These are phyloP conservation scores for Nowickia ferox DNA, from an alignment of 2,888 invertebrate species.

Conservation along the genomic window DNA sequence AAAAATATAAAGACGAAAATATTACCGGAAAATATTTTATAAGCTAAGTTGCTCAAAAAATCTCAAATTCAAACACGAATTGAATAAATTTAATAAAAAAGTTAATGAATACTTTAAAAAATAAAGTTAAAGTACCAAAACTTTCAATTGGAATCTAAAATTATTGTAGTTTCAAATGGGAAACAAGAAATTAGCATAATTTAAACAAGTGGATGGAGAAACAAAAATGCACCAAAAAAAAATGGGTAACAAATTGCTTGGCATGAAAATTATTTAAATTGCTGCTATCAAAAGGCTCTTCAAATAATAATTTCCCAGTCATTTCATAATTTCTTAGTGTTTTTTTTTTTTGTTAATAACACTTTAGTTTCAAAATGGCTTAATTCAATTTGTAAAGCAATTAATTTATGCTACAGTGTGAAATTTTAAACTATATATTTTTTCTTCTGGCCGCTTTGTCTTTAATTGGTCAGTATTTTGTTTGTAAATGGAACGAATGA, in stretches of 20 bases:
- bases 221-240: not conserved
- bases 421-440: not conserved
- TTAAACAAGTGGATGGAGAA: slow-evolving; percentile 5
- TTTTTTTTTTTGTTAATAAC: not conserved
- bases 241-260: slow-evolving; percentile 33
- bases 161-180: not conserved
- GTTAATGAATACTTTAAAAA: slow-evolving; percentile 10
- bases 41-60: too few species aligned
- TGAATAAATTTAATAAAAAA: slow-evolving; percentile 32
- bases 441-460: not conserved
- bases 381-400: slow-evolving; percentile 42
- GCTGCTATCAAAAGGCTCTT: not conserved
- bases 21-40: not conserved
- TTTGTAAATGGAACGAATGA: not conserved
- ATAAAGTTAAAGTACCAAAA: not conserved
- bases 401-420: slow-evolving; percentile 27
- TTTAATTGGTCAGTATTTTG: slow-evolving; percentile 23
- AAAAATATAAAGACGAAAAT: too few species aligned
- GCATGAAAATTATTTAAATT: slow-evolving; percentile 39
- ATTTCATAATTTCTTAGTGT: slow-evolving; percentile 24
- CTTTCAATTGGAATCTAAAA: not conserved
- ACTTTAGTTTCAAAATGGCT: not conserved
- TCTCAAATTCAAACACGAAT: slow-evolving; percentile 16
- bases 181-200: slow-evolving; percentile 48
- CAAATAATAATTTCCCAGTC: slow-evolving; percentile 20